A percentile compares a stretch with the other conserved stretches of the same genome.
Conservation (phyloP, 2,113 vertebrate species). For the Sylvia atricapilla region DNA sequence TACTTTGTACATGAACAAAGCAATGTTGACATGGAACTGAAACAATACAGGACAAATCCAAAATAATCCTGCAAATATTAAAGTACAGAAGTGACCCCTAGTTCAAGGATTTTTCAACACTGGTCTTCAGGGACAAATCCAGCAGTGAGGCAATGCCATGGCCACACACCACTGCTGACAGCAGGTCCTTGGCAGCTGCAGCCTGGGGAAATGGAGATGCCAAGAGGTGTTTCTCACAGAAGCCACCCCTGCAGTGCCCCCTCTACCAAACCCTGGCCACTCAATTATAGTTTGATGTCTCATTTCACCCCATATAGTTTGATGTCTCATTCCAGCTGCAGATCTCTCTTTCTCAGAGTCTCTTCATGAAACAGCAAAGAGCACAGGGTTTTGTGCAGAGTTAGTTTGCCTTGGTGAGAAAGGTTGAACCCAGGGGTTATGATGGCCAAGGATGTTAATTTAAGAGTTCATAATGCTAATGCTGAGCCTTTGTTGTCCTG, state of each 20-base stretch:
- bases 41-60: neutral
- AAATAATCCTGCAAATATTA: neutral
- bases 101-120: neutral
- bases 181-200: neutral
- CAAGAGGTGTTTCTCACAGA: neutral
- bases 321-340: neutral
- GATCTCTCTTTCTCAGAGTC: neutral
- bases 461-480: neutral
- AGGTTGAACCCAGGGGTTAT: neutral
- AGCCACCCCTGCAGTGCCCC: neutral
- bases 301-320: neutral
- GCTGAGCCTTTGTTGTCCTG: slow-evolving; percentile 28
- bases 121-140: neutral
- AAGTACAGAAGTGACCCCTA: neutral
- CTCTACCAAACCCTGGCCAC: neutral
- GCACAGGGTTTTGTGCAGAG: neutral
- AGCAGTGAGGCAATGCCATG: neutral
- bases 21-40: neutral
- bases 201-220: neutral
- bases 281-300: neutral
- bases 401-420: neutral
- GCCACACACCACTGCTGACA: neutral
- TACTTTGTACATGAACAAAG: neutral
- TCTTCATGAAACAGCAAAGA: neutral
- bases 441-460: neutral